A percentile compares a stretch with the other conserved stretches of the same genome.
Evolutionary conservation across 2,888 invertebrate species (phyloP).

Genomic region (Iphiclides podalirius): DNA sequence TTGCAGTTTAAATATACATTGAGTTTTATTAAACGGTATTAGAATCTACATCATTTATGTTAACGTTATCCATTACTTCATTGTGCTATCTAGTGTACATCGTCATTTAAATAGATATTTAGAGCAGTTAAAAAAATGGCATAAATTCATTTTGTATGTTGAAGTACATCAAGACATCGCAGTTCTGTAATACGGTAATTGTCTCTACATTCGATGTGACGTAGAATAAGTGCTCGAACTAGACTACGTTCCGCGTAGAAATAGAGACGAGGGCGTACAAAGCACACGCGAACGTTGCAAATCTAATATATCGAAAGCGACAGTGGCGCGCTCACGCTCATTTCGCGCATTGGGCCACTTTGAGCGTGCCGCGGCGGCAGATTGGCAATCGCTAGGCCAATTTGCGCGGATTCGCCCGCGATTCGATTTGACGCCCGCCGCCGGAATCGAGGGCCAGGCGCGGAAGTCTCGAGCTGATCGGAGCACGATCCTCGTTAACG

Average conservation of each 20-base stretch:
- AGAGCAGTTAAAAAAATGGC: no score
- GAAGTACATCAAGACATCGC: not conserved
- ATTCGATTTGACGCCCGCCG: constrained; percentile 41
- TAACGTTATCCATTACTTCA: no score
- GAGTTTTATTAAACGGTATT: no score
- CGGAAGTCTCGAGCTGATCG: no score
- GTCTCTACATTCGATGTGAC: no score
- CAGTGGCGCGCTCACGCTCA: constrained; percentile 21
- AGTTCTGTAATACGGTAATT: not conserved
- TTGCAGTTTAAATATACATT: no score
- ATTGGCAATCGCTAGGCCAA: constrained; percentile 32
- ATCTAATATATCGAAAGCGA: constrained; percentile 26
- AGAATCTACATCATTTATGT: no score
- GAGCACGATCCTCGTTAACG: no score
- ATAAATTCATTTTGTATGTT: no score
- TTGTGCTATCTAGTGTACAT: no score
- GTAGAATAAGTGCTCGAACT: not conserved
- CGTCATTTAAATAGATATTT: no score
- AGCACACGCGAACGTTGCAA: constrained; percentile 17
- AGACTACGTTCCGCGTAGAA: not conserved
- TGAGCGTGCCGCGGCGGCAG: constrained; percentile 25
- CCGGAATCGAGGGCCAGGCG: not conserved
- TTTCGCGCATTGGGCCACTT: constrained; percentile 32
- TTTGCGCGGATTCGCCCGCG: constrained; percentile 35
- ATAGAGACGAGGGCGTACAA: not conserved